These are phyloP conservation scores for Drosophila seguyi DNA, from an alignment of 1,140 invertebrate genomes.

Conservation along the genomic window DNA sequence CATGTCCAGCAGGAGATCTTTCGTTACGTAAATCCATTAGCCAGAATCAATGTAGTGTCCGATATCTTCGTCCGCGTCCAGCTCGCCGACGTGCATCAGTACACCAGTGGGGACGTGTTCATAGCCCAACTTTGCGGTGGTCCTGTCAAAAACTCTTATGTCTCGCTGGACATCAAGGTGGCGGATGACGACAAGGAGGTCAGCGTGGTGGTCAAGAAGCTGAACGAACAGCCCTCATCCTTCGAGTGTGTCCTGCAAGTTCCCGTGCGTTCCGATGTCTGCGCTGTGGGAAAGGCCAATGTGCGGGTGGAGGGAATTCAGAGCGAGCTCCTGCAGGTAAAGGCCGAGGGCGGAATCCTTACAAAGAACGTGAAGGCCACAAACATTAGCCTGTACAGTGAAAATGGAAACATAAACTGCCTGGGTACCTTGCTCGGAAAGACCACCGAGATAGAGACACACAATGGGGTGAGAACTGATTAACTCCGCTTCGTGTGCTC, in stretches of 20 bases:
- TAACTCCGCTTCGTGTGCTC: too few species aligned
- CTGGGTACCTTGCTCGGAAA: constrained; percentile 67
- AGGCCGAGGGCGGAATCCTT: constrained; percentile 51
- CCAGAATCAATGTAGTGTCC: constrained; percentile 68
- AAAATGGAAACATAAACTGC: constrained; percentile 68
- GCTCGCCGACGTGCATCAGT: constrained; percentile 65
- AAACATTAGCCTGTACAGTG: constrained; percentile 53
- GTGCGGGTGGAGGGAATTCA: constrained; percentile 62
- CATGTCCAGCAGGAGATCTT: constrained; percentile 70
- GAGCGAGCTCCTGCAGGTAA: constrained; percentile 60
- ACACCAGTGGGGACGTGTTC: constrained; percentile 69
- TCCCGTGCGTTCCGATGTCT: constrained; percentile 63
- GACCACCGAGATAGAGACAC: constrained; percentile 58
- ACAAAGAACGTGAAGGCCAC: constrained; percentile 70
- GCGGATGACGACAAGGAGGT: constrained; percentile 64
- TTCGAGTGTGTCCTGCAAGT: constrained; percentile 66
- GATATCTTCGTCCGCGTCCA: constrained; percentile 64
- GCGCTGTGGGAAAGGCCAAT: constrained; percentile 38
- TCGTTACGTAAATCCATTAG: constrained; percentile 73
- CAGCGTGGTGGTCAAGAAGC: constrained; percentile 57
- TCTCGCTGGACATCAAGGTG: constrained; percentile 52
- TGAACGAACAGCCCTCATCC: constrained; percentile 24
- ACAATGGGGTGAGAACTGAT: constrained; percentile 56
- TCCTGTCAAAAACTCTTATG: constrained; percentile 52
- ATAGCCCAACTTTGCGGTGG: constrained; percentile 65